Conservation (phyloP, 1,140 invertebrate genomes). For the Drosophila quadrilineata region DNA sequence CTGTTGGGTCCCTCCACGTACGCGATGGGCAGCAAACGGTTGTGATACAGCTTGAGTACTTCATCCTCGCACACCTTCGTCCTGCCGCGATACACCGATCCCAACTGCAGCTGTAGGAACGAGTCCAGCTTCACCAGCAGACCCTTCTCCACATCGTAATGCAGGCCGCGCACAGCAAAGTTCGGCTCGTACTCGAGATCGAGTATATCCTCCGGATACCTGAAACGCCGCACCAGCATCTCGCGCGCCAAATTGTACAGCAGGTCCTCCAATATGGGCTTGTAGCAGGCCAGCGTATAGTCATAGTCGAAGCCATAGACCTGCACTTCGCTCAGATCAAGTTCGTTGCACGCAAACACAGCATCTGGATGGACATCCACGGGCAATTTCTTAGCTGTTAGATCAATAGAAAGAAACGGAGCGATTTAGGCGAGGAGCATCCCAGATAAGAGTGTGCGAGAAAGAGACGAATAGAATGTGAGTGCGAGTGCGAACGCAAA, state of each 20-base stretch:
- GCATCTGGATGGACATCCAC: constrained; percentile 91
- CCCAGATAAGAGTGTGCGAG: no score
- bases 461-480: no score
- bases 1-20: constrained; percentile 88
- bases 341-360: constrained; percentile 98
- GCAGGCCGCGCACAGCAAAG: constrained; percentile 96
- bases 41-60: constrained; percentile 93
- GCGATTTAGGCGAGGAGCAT: no score
- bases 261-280: constrained; percentile 93
- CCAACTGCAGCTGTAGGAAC: constrained; percentile 97
- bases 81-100: constrained; percentile 95
- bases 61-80: constrained; percentile 91
- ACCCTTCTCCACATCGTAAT: constrained; percentile 98
- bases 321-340: constrained; percentile 94
- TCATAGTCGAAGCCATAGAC: constrained; percentile 99
- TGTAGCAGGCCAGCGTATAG: constrained; percentile 98
- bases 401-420: constrained; percentile 32
- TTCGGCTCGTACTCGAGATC: constrained; percentile 92
- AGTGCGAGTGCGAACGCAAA: no score
- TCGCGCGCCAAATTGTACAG: constrained; percentile 95
- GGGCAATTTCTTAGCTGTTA: constrained; percentile 92
- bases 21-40: constrained; percentile 90
- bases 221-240: constrained; percentile 92
- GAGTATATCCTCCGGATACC: constrained; percentile 94
- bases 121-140: constrained; percentile 97